Conservation (phyloP, 2,797 vertebrate genomes). For the Gouania willdenowi region DNA sequence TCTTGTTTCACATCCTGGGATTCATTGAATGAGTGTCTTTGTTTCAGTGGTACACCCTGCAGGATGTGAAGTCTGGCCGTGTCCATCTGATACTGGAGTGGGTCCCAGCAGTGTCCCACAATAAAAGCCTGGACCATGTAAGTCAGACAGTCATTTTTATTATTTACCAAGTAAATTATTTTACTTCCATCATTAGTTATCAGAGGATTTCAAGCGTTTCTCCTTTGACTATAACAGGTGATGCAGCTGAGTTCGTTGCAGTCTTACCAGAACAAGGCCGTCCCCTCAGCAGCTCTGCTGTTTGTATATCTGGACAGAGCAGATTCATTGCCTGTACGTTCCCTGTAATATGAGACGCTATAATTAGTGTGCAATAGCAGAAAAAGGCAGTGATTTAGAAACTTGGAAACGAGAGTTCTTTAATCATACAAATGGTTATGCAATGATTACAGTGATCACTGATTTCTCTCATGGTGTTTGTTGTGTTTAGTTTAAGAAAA, state of each 20-base stretch:
- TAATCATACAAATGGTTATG: too few relatives aligned
- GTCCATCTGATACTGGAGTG: conserved; percentile 84
- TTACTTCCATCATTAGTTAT: conserved; percentile 2
- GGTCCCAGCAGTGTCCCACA: conserved; percentile 65
- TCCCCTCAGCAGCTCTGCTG: conserved; percentile 82
- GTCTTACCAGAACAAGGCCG: conserved; percentile 76
- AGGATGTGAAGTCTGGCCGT: conserved; percentile 82
- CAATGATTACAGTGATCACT: too few relatives aligned
- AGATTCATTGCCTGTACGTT: conserved; percentile 77
- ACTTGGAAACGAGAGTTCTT: not conserved
- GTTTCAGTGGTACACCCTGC: conserved; percentile 83
- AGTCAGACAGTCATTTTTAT: conserved; percentile 7
- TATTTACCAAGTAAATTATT: not conserved
- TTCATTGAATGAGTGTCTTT: conserved; percentile 1
- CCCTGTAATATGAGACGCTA: not conserved
- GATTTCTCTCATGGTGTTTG: too few relatives aligned
- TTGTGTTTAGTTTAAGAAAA: conserved; percentile 79
- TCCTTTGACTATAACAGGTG: conserved; percentile 66
- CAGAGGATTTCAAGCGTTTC: conserved; percentile 32
- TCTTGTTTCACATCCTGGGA: not conserved
- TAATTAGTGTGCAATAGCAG: not conserved
- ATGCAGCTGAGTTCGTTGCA: conserved; percentile 79
- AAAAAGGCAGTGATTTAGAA: too few relatives aligned
- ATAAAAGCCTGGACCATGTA: conserved; percentile 77
- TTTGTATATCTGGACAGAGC: conserved; percentile 83